Conservation (phyloP, 2,888 invertebrate genomes). For the Philereme transversata region DNA sequence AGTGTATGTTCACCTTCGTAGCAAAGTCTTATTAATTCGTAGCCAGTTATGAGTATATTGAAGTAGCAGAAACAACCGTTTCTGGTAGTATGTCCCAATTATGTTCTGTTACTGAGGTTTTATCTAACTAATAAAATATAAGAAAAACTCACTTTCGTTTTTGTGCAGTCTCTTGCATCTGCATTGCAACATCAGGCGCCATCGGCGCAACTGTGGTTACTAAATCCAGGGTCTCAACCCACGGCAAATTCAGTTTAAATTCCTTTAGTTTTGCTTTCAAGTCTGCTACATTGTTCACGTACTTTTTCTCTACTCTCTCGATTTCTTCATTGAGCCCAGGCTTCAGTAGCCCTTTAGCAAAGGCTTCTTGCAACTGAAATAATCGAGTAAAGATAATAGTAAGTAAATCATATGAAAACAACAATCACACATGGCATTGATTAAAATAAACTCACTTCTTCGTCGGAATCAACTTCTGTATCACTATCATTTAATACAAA, state of each 20-base stretch:
- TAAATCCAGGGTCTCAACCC: slow-evolving; percentile 94
- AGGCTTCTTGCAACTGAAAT: slow-evolving; percentile 93
- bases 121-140: neutral
- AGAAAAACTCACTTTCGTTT: slow-evolving; percentile 80
- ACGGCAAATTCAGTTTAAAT: slow-evolving; percentile 89
- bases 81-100: too few relatives aligned
- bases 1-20: too few relatives aligned
- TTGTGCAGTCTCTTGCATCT: slow-evolving; percentile 90
- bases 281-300: slow-evolving; percentile 89
- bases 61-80: too few relatives aligned
- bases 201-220: slow-evolving; percentile 90
- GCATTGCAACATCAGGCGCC: slow-evolving; percentile 92
- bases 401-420: slow-evolving; percentile 4
- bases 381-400: slow-evolving; percentile 11
- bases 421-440: neutral
- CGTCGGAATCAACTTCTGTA: slow-evolving; percentile 83
- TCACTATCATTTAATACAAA: slow-evolving; percentile 77
- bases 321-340: slow-evolving; percentile 92
- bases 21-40: too few relatives aligned
- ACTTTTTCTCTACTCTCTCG: slow-evolving; percentile 80
- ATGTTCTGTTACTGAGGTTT: too few relatives aligned
- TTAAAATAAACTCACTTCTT: slow-evolving; percentile 69
- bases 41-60: too few relatives aligned
- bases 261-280: slow-evolving; percentile 89
- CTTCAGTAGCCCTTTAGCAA: slow-evolving; percentile 92